Percentiles rank a stretch among this genome's conserved stretches.
phyloP scores from a whole-genome alignment of 2,888 invertebrate species.

The Conus canariensis region DNA sequence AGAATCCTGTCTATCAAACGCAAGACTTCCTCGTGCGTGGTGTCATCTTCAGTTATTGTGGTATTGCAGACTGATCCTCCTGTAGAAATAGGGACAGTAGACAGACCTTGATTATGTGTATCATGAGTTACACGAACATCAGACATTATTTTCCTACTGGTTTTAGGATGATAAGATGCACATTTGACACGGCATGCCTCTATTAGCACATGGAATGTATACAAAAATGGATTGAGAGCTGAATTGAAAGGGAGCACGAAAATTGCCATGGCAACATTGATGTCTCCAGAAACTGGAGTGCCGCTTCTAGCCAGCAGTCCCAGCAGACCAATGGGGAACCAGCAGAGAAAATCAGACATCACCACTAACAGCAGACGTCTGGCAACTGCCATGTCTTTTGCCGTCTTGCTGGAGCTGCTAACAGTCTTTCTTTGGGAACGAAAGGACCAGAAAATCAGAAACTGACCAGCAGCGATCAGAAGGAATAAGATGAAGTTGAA shows the following conservation, averaged over 20 bases:
- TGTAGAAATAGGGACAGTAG: not conserved
- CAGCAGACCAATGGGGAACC: slow-evolving; percentile 50
- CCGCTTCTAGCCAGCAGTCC: slow-evolving; percentile 39
- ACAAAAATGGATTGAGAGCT: slow-evolving; percentile 79
- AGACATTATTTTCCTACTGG: not conserved
- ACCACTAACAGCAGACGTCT: slow-evolving; percentile 43
- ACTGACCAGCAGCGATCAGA: slow-evolving; percentile 71
- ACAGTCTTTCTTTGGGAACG: not conserved
- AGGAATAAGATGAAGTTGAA: slow-evolving; percentile 72
- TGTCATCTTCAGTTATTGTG: not conserved
- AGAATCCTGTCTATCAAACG: not conserved
- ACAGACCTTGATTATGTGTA: not conserved
- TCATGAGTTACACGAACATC: not conserved
- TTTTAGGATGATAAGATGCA: not conserved
- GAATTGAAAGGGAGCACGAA: slow-evolving; percentile 81
- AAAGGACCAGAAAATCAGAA: slow-evolving; percentile 71
- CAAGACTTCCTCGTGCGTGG: not conserved
- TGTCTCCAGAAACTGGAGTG: slow-evolving; percentile 40
- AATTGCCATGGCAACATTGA: slow-evolving; percentile 58
- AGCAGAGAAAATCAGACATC: slow-evolving; percentile 46
- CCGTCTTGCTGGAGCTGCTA: not conserved
- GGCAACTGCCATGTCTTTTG: slow-evolving; percentile 47
- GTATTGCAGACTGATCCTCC: too few relatives aligned
- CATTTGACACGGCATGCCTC: slow-evolving; percentile 21
- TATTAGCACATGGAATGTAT: slow-evolving; percentile 43